These are phyloP conservation scores for Coleophora deauratella DNA, from an alignment of 2,888 invertebrate genomes.

Conservation along the genomic window DNA sequence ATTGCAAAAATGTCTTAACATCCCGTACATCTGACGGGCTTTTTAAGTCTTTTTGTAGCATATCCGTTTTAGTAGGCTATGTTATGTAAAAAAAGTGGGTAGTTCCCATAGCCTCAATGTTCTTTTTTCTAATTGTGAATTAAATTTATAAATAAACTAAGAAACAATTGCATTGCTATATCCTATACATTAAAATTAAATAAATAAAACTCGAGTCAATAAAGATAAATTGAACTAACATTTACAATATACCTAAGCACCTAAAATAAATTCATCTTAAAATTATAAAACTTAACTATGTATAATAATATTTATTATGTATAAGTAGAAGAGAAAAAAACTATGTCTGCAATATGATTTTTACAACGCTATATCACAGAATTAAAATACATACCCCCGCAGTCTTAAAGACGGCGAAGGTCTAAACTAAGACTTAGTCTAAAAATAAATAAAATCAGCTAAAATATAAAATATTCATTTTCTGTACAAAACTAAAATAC, in stretches of 20 bases:
- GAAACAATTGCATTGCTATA: no score
- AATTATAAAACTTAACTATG: constrained; percentile 10
- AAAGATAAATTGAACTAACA: neutral
- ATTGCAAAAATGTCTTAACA: no score
- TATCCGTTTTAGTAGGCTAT: no score
- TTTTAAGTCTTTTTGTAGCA: no score
- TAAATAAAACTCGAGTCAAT: neutral
- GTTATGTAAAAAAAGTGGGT: no score
- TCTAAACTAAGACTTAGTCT: no score
- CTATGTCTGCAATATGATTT: constrained; percentile 27
- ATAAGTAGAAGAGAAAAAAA: constrained; percentile 5
- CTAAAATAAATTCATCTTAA: constrained; percentile 12
- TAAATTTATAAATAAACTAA: no score
- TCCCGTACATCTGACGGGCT: no score
- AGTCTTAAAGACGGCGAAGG: constrained; percentile 42
- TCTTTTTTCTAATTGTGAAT: no score
- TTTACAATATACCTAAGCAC: constrained; percentile 3
- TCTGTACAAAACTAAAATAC: neutral
- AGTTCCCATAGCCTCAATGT: no score
- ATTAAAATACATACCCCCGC: constrained; percentile 52
- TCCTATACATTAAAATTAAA: neutral
- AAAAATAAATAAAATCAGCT: no score
- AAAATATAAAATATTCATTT: constrained; percentile 16
- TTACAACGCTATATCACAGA: constrained; percentile 67
- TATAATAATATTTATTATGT: constrained; percentile 6